Base-by-base conservation (phyloP, 1,140 invertebrate genomes). In the Eurosta solidaginis region DNA sequence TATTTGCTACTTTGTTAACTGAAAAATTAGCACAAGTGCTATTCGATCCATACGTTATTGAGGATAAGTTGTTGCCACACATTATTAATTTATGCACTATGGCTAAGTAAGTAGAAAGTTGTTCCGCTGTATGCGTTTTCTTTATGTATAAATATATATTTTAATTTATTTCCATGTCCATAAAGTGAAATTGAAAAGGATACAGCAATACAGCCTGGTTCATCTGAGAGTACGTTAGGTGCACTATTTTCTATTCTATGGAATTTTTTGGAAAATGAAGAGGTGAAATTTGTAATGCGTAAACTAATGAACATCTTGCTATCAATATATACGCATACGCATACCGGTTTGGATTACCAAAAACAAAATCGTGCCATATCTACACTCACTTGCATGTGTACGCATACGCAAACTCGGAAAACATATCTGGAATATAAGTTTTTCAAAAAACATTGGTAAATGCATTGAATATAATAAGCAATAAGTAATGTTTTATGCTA, bases 241-340 rank as follows among this genome's bases (percentile, higher is more conserved):
- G 80, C 84, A 2, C 74, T 88, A 5, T 54, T 88, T 12, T 91
- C 93, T 82, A 81, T 92, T 4, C 84, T 94, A 42, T 93, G 93
- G 93, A 89, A 91, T 17, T 91, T 93, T 79, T 84, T 93, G 78
- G 92, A 93, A 87, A 89, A 89, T 36, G 88, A 90, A 78, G 92
- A 94, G 85, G 88, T 93, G 2, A 91, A 91, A 80, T 85, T 87
- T 59, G 92, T 91, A 76, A 81, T 94, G n/a, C 92, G 93, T 79
- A 89, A 89, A 78, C 83, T 91, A 1, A 87, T 91, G 10, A 86
- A 91, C 59, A 89, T 90, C 59, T 81, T 94, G 12, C 77, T 93
- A 3, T 90, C 90, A 22, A 87, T 87, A 2, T 93, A 91, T 81
- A 89, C 90, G 47, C 92, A 92, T 68, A 91, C 92, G 49, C 89